Evolutionary conservation across 2,113 vertebrate genomes (phyloP).

Genomic region (Microtus pennsylvanicus): DNA sequence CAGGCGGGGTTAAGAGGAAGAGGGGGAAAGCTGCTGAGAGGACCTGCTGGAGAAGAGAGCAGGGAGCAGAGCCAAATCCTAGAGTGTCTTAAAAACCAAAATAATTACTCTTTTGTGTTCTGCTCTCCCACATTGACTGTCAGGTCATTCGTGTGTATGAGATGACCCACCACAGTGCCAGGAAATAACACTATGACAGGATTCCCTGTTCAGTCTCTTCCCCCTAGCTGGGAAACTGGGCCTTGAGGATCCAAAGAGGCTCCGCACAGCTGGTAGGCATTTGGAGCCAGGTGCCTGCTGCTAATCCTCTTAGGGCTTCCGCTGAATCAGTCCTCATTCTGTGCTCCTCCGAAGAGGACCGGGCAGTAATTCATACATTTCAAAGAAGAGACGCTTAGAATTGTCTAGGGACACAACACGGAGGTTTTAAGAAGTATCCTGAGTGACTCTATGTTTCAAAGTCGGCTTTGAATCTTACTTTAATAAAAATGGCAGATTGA

Average conservation of each 20-base stretch:
- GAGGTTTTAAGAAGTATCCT: constrained; percentile 50
- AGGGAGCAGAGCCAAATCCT: background rate
- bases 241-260: constrained; percentile 16
- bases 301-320: constrained; percentile 8
- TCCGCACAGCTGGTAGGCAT: constrained; percentile 4
- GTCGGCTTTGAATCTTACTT: background rate
- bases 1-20: fast-evolving
- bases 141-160: constrained; percentile 29
- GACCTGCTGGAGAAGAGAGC: background rate
- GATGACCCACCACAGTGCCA: constrained; percentile 61
- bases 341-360: constrained; percentile 37
- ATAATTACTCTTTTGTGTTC: constrained; percentile 40
- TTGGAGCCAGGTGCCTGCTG: constrained; percentile 52
- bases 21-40: background rate
- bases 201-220: constrained; percentile 69
- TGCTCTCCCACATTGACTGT: constrained; percentile 66
- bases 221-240: background rate
- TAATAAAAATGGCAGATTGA: background rate
- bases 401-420: background rate
- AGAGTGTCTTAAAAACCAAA: constrained; percentile 13
- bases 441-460: background rate
- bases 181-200: constrained; percentile 72
- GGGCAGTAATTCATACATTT: background rate
- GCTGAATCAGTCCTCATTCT: background rate
- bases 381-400: constrained; percentile 62